Base-by-base conservation (phyloP, 2,113 vertebrate species). In the Nycticebus coucang region DNA sequence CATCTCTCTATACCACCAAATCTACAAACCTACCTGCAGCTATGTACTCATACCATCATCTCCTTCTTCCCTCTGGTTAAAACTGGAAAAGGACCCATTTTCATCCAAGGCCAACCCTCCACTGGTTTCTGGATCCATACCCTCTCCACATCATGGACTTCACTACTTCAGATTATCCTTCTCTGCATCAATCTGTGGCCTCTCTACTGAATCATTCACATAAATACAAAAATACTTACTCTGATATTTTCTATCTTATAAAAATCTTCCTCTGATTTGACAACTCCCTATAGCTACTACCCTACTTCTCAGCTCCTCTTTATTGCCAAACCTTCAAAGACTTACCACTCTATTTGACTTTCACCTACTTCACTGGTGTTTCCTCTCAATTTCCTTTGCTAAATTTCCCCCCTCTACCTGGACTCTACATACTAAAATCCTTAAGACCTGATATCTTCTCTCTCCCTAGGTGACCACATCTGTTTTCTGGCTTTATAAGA, bases 121-220 rank as follows among this genome's bases (percentile, higher is more conserved):
- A 62, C 83, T 53, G 59, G 59, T 62, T 64, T 41, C 28, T 62
- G 7, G 37, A 82, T 55, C 57, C 30, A 60, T 1, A 71, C 17
- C 9, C 35, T 79, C 59, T 30, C 6, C 15, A 64, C 0, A 30
- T 66, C 15, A n/a, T 57, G 33, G 45, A 64, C 41, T 60, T 79
- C 64, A 57, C 15, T 55, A 15, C 72, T 37, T 91, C 69, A 82
- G 74, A 19, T 62, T 35, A 26, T 45, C 24, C 62, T 26, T 62
- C 68, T 91, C 45, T 77, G 21, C 50, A 89, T 15, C 45, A n/a
- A 77, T n/a, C 41, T 92, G 26, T 19, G 66, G 19, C 19, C 37
- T 92, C 60, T 95, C 53, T 93, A 93, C 13, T 57, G 19, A 89
- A 69, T 55, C 62, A 95, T 93, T 68, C 45, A 28, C 45, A 84